phyloP scores from a whole-genome alignment of 2,113 vertebrate genomes.

The Miniopterus natalensis region DNA sequence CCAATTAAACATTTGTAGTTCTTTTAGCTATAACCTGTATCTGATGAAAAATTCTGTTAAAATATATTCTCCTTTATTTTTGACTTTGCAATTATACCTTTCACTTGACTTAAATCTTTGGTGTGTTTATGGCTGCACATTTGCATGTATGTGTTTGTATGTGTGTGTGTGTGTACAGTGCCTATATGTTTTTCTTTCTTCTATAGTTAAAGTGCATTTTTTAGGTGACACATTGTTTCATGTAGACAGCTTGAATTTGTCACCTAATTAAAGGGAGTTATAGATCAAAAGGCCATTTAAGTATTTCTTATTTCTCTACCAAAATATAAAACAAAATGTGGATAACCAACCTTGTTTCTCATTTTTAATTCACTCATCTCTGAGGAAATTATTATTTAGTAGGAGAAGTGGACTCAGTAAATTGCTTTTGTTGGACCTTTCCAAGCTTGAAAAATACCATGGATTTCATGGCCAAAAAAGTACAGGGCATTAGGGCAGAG shows the following conservation, averaged over 20 bases:
- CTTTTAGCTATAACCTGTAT: background rate
- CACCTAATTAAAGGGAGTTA: constrained; percentile 1
- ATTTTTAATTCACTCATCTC: constrained; percentile 22
- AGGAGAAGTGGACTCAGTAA: background rate
- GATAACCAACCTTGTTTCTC: constrained; percentile 33
- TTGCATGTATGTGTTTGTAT: background rate
- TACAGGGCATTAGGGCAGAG: background rate
- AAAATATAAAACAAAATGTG: constrained; percentile 20
- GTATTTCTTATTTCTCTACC: background rate
- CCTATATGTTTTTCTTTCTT: background rate
- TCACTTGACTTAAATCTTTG: background rate
- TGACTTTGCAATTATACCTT: background rate
- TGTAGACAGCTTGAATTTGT: background rate
- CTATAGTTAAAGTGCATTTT: background rate
- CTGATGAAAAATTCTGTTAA: constrained; percentile 1
- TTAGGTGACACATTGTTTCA: background rate
- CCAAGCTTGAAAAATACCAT: background rate
- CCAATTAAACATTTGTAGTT: background rate
- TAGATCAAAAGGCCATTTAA: background rate
- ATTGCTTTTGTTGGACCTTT: background rate
- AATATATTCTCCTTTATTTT: constrained; percentile 18
- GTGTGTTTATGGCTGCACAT: background rate
- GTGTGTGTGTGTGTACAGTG: background rate
- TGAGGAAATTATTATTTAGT: constrained; percentile 46
- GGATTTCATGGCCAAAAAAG: background rate